phyloP scores from a whole-genome alignment of 2,113 vertebrate genomes.

The Pavo muticus region DNA sequence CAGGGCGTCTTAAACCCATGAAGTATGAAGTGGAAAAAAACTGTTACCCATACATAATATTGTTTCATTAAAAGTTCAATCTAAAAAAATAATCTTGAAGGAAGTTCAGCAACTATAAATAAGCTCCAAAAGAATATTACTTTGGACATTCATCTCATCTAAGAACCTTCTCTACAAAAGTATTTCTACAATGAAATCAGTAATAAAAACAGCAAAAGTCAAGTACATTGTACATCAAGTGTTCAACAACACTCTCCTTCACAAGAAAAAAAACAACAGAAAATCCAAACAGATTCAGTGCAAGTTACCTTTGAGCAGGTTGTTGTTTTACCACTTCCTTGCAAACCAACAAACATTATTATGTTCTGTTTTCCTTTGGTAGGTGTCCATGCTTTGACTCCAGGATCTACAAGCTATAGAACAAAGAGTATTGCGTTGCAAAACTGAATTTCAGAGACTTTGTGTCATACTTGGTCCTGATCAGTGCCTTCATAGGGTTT shows the following conservation, averaged over 20 bases:
- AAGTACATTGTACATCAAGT: neutral
- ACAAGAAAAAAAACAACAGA: neutral
- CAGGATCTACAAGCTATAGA: slow-evolving; percentile 94
- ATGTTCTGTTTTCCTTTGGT: slow-evolving; percentile 99
- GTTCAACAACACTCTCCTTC: neutral
- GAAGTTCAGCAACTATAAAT: neutral
- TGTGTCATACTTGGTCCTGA: neutral
- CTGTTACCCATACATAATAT: neutral
- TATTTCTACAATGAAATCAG: neutral
- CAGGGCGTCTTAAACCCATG: neutral
- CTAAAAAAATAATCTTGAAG: neutral
- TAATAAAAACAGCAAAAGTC: neutral
- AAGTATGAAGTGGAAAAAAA: neutral
- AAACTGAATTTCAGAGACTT: neutral
- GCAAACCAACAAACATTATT: slow-evolving; percentile 99
- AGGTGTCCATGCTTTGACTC: slow-evolving; percentile 98
- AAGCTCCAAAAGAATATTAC: neutral
- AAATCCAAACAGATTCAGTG: neutral
- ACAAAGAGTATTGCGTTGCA: neutral
- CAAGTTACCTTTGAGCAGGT: slow-evolving; percentile 95
- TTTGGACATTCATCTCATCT: neutral
- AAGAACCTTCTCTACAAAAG: neutral
- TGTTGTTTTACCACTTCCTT: slow-evolving; percentile 98
- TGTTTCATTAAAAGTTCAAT: neutral
- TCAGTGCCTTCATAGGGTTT: neutral